phyloP scores from a whole-genome alignment of 1,140 invertebrate genomes.

The Microplitis demolitor region DNA sequence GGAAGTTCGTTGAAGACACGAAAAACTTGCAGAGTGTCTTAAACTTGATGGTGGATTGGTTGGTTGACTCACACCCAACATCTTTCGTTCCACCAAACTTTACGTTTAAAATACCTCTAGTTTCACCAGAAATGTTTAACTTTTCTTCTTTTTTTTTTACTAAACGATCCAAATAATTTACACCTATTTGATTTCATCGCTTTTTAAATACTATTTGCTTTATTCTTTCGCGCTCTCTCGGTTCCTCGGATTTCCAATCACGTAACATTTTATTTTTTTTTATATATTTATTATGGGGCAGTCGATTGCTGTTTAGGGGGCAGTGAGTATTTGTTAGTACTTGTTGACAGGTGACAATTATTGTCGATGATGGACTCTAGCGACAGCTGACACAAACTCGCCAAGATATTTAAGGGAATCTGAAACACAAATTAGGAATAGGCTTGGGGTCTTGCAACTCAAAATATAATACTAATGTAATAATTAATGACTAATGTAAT shows the following conservation, averaged over 20 bases:
- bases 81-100: slow-evolving; percentile 32
- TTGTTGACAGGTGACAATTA: slow-evolving; percentile 14
- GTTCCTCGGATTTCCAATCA: slow-evolving; percentile 8
- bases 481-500: slow-evolving; percentile 32
- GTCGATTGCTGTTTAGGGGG: slow-evolving; percentile 2
- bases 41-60: slow-evolving; percentile 58
- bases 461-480: slow-evolving; percentile 45
- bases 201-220: neutral
- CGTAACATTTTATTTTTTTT: neutral
- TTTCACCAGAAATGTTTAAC: neutral
- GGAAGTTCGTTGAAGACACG: slow-evolving; percentile 58
- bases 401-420: slow-evolving; percentile 29
- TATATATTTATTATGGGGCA: neutral
- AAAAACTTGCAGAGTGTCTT: slow-evolving; percentile 63
- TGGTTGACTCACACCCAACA: slow-evolving; percentile 59
- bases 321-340: slow-evolving; percentile 16
- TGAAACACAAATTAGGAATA: slow-evolving; percentile 57
- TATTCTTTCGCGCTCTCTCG: slow-evolving; percentile 1
- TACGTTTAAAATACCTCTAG: slow-evolving; percentile 18
- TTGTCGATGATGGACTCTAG: slow-evolving; percentile 6
- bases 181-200: slow-evolving; percentile 1
- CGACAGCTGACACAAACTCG: neutral
- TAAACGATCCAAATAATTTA: neutral
- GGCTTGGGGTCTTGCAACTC: slow-evolving; percentile 53
- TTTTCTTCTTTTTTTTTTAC: neutral